phyloP scores from a whole-genome alignment of 1,140 invertebrate species.

The Lycorma delicatula region DNA sequence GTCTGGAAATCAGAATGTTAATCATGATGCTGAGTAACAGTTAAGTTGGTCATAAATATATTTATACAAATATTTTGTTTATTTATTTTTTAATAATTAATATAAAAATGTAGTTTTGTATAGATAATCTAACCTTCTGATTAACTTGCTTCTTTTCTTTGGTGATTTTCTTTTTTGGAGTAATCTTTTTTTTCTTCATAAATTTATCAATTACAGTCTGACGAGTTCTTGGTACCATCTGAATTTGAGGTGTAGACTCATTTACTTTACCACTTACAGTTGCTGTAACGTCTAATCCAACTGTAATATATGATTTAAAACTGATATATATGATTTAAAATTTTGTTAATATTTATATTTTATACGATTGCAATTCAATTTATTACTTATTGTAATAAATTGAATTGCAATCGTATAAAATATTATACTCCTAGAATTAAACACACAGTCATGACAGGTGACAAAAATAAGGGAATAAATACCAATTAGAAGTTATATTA shows the following conservation, averaged over 20 bases:
- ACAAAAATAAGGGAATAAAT: no score
- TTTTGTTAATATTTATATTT: neutral
- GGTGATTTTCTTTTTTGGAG: neutral
- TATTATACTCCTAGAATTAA: no score
- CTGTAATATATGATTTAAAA: neutral
- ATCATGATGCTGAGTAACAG: no score
- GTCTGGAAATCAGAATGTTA: no score
- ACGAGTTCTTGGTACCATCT: neutral
- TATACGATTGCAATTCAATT: neutral
- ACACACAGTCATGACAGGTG: no score
- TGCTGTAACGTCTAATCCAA: neutral
- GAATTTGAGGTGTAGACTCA: neutral
- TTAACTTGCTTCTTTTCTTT: neutral
- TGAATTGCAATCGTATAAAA: neutral
- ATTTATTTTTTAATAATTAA: no score
- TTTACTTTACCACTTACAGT: neutral
- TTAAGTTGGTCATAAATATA: no score
- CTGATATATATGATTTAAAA: neutral
- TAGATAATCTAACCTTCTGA: no score
- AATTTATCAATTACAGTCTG: neutral
- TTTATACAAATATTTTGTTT: no score
- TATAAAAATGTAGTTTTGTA: no score
- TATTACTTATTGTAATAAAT: neutral
- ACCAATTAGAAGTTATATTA: no score
- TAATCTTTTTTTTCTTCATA: neutral